These are phyloP conservation scores for Pantala flavescens DNA, from an alignment of 1,140 invertebrate genomes.

Conservation along the genomic window DNA sequence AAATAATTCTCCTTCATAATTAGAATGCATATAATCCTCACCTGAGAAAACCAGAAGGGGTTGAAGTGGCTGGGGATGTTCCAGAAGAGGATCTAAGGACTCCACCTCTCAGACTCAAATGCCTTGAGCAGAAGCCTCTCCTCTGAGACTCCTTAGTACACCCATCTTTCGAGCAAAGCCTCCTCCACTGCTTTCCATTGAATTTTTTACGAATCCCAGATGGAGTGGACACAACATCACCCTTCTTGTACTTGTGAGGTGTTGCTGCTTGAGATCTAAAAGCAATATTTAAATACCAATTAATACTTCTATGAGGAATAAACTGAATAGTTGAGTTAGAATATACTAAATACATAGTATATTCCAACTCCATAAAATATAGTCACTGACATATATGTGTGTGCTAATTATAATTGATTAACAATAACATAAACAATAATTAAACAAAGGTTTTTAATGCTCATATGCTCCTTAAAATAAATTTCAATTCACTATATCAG, in stretches of 20 bases:
- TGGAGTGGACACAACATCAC: constrained; percentile 91
- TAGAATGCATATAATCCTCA: too few species aligned
- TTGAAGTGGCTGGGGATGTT: background rate
- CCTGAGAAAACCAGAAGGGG: constrained; percentile 35
- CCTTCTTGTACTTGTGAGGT: constrained; percentile 96
- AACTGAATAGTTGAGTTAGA: constrained; percentile 21
- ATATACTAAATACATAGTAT: background rate
- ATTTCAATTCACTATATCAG: too few species aligned
- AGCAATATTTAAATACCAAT: background rate
- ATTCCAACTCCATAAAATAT: constrained; percentile 14
- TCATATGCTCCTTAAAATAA: too few species aligned
- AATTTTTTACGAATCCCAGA: constrained; percentile 97
- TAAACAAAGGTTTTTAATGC: too few species aligned
- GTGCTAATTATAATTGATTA: too few species aligned
- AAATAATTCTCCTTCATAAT: too few species aligned
- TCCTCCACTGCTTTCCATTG: constrained; percentile 98
- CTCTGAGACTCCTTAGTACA: constrained; percentile 98
- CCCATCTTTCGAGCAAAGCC: constrained; percentile 87
- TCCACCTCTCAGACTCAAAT: constrained; percentile 79
- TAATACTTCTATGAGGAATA: constrained; percentile 15
- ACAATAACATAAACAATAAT: too few species aligned
- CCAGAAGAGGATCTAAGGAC: constrained; percentile 29
- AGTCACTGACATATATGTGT: too few species aligned
- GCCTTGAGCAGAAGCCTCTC: constrained; percentile 89
- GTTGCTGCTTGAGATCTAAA: constrained; percentile 78